A percentile compares a stretch with the other conserved stretches of the same genome.
phyloP scores from a whole-genome alignment of 1,140 invertebrate species.

The Hyphantria cunea region DNA sequence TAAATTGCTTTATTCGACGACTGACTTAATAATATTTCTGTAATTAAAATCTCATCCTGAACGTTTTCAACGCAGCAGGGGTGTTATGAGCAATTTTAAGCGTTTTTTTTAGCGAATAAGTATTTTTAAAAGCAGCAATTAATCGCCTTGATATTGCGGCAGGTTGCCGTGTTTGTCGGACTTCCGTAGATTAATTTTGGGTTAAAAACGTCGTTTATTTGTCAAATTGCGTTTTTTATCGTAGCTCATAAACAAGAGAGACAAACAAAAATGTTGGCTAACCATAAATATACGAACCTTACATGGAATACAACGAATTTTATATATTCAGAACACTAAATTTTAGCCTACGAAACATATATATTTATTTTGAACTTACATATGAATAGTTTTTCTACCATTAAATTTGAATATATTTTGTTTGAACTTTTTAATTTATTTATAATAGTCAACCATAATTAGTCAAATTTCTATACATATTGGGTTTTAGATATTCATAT shows the following conservation, averaged over 20 bases:
- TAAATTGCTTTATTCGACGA: conserved; percentile 63
- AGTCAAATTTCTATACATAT: too few species aligned
- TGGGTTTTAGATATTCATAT: too few species aligned
- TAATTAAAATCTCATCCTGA: conserved; percentile 66
- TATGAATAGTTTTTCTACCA: too few species aligned
- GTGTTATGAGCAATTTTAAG: conserved; percentile 49
- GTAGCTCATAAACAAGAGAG: conserved; percentile 9
- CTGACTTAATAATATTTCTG: conserved; percentile 70
- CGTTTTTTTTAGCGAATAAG: conserved; percentile 45
- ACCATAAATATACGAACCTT: neutral
- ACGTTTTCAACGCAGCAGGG: conserved; percentile 54
- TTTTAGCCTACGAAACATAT: too few species aligned
- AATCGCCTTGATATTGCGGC: conserved; percentile 36
- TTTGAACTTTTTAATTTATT: too few species aligned
- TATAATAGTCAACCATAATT: too few species aligned
- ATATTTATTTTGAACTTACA: too few species aligned
- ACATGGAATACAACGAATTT: neutral
- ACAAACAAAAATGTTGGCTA: conserved; percentile 10
- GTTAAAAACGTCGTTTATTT: conserved; percentile 25
- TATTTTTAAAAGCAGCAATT: conserved; percentile 42
- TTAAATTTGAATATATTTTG: too few species aligned
- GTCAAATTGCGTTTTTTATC: conserved; percentile 19
- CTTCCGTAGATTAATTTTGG: conserved; percentile 30
- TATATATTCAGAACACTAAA: too few species aligned
- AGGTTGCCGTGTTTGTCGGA: conserved; percentile 26